Conservation (phyloP, 2,113 vertebrate species). For the Tupaia tana region DNA sequence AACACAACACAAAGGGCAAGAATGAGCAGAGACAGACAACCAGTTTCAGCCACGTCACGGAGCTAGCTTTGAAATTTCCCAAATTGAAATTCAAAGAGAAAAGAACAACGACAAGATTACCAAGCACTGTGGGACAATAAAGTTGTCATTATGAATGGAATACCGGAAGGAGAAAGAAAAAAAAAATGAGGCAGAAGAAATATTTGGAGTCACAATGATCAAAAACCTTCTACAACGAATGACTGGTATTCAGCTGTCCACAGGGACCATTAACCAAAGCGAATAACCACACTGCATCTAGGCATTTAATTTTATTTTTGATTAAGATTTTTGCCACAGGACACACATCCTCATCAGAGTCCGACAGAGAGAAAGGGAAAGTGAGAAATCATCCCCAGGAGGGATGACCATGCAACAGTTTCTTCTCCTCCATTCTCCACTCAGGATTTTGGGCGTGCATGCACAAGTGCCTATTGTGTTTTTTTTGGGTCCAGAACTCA, state of each 20-base stretch:
- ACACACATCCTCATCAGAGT: too few species aligned
- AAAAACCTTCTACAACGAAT: neutral
- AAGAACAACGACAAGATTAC: neutral
- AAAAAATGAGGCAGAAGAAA: neutral
- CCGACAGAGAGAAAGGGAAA: too few species aligned
- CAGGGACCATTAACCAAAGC: neutral
- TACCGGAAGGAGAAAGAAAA: neutral
- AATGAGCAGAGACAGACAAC: neutral
- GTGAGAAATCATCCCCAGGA: too few species aligned
- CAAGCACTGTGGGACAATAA: neutral
- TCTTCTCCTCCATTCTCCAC: too few species aligned
- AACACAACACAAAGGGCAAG: neutral
- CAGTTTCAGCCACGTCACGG: rapidly evolving
- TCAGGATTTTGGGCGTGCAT: too few species aligned
- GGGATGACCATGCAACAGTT: too few species aligned
- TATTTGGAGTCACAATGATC: neutral
- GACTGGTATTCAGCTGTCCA: rapidly evolving
- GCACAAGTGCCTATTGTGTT: too few species aligned
- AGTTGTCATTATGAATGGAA: neutral
- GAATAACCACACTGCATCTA: neutral
- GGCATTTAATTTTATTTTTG: neutral
- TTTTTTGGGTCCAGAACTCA: too few species aligned
- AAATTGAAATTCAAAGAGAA: neutral
- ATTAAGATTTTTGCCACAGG: too few species aligned
- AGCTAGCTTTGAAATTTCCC: neutral